Percentiles rank a stretch among this genome's conserved stretches.
phyloP scores from a whole-genome alignment of 2,888 invertebrate species.

The Acrobasis repandana region DNA sequence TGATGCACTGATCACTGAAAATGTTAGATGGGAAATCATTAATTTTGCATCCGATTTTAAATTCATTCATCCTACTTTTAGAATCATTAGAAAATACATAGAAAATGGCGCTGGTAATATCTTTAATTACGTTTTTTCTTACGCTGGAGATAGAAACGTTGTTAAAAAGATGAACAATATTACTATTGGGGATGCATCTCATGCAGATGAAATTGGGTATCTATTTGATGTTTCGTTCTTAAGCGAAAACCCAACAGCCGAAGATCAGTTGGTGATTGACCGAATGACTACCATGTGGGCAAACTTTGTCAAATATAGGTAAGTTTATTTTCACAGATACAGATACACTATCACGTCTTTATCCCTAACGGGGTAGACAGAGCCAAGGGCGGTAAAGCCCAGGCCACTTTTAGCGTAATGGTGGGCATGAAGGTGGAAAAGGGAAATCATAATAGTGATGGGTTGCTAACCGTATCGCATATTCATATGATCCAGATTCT shows the following conservation, averaged over 20 bases:
- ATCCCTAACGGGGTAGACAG: no score
- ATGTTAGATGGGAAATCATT: constrained; percentile 37
- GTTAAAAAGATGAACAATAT: constrained; percentile 35
- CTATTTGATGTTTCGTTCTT: constrained; percentile 43
- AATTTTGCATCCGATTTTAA: constrained; percentile 54
- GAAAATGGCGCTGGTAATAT: constrained; percentile 41
- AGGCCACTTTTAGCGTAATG: no score
- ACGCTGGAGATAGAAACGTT: constrained; percentile 47
- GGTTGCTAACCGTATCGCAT: no score
- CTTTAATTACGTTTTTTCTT: constrained; percentile 58
- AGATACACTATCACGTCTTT: no score
- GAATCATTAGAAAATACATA: constrained; percentile 46
- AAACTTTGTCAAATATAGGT: constrained; percentile 66
- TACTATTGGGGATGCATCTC: constrained; percentile 41
- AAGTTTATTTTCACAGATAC: constrained; percentile 25
- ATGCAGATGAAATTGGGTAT: constrained; percentile 58
- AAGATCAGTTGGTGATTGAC: constrained; percentile 52
- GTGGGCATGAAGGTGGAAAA: no score
- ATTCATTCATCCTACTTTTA: constrained; percentile 48
- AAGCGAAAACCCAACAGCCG: constrained; percentile 26
- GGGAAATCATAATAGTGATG: no score
- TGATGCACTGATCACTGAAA: constrained; percentile 39
- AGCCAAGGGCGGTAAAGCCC: no score
- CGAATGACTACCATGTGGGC: constrained; percentile 65
- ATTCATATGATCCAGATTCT: no score